These are phyloP conservation scores for Lasius platythorax DNA, from an alignment of 2,888 invertebrate species.

Conservation along the genomic window DNA sequence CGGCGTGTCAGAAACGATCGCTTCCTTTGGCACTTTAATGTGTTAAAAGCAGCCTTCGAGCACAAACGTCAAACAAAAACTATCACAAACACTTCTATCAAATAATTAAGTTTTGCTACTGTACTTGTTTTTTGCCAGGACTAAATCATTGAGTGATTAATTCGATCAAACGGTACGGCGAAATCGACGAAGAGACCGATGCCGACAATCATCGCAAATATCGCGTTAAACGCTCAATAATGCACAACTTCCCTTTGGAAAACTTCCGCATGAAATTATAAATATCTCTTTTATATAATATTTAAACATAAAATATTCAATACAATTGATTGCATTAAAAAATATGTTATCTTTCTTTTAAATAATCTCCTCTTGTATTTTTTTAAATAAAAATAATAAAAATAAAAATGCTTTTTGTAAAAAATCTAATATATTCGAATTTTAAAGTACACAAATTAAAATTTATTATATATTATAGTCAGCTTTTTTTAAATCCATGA, in stretches of 20 bases:
- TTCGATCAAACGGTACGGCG: not conserved
- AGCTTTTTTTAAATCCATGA: not conserved
- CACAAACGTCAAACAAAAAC: not conserved
- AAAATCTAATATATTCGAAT: not conserved
- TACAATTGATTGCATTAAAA: too few relatives aligned
- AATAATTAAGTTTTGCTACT: constrained; percentile 1
- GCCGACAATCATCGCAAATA: too few relatives aligned
- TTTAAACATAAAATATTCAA: too few relatives aligned
- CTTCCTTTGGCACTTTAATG: constrained; percentile 12
- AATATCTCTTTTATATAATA: too few relatives aligned
- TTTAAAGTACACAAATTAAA: not conserved
- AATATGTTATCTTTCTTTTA: too few relatives aligned
- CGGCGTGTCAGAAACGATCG: constrained; percentile 6
- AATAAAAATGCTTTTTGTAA: not conserved
- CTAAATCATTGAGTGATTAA: not conserved
- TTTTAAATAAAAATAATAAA: too few relatives aligned
- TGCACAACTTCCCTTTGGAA: too few relatives aligned
- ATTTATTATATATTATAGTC: not conserved
- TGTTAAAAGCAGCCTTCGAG: constrained; percentile 25
- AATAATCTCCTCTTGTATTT: too few relatives aligned
- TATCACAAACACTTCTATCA: not conserved
- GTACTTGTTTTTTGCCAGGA: not conserved
- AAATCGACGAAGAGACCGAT: too few relatives aligned
- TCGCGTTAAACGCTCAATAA: too few relatives aligned
- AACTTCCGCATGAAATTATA: too few relatives aligned